Base-by-base conservation (phyloP, 35 echinoderm and acorn worm genomes). In the Heliocidaris tuberculata region DNA sequence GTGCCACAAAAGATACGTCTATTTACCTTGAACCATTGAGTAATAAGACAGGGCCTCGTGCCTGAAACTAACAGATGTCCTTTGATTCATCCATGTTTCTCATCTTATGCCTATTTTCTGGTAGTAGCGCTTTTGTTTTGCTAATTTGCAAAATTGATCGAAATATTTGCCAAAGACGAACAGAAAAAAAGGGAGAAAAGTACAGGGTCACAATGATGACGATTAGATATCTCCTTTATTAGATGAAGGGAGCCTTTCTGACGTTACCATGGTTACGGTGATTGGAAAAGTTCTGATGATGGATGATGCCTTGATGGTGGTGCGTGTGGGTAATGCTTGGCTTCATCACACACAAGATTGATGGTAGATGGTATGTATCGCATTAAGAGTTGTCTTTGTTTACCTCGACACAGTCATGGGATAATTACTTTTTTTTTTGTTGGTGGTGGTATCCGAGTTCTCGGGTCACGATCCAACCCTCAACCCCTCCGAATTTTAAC, bases 191-290 rank as follows among this genome's bases (percentile, higher is more conserved):
- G 27, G 17, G 27, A 78, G 27, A n/a, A 78, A 78, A 78, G 65
- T 78, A 78, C 65, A 78, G 65, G 65, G 21, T 78, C 21, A 24
- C 19, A 78, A 78, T 78, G 27, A 78, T 78, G 65, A 78, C 65
- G 21, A 78, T 78, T 78, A 7, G n/a, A 78, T 78, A 78, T 78
- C 65, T 78, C 4, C 65, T 78, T 78, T 78, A 78, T 78, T 78
- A 78, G 7, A 78, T 78, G 65, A 78, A 78, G 65, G 65, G 65
- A 7, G 65, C 27, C 47, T 89, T 89, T 89, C 87, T 89, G 87
- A 89, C 87, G 87, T 89, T 47, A 24, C 87, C 87, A 89, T 89
- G 31, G 87, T 89, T 89, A 89, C 87, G 12, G 87, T 89, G 87
- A 89, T 89, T 47, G 87, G 31, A 13, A 78, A 78, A 78, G 65